These are phyloP conservation scores for Emesis russula DNA, from an alignment of 2,888 invertebrate genomes.

Conservation along the genomic window DNA sequence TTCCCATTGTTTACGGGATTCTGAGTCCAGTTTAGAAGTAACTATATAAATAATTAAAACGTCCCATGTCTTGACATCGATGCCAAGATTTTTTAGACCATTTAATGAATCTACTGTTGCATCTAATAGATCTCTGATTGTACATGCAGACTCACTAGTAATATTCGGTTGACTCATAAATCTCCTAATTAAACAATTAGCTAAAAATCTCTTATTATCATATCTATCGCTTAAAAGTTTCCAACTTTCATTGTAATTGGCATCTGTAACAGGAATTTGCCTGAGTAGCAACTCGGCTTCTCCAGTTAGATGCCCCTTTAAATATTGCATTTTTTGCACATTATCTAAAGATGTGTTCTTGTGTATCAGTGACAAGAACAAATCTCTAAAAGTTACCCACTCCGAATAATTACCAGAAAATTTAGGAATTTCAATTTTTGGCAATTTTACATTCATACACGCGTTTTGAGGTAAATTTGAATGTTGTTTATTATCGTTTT, in stretches of 20 bases:
- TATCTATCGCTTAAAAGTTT: constrained; percentile 61
- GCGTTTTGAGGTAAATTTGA: neutral
- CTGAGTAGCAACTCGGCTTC: constrained; percentile 82
- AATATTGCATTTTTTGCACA: constrained; percentile 58
- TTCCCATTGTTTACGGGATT: constrained; percentile 1
- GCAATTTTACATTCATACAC: constrained; percentile 34
- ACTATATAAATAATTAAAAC: constrained; percentile 11
- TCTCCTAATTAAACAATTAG: constrained; percentile 69
- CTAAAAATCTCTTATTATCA: constrained; percentile 77
- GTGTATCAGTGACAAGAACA: neutral
- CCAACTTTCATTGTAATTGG: constrained; percentile 79
- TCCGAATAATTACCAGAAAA: constrained; percentile 13
- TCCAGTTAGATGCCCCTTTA: constrained; percentile 70
- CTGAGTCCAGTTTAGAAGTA: neutral
- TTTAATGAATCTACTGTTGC: neutral
- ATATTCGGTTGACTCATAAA: constrained; percentile 8
- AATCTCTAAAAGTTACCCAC: constrained; percentile 4
- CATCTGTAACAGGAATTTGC: constrained; percentile 60
- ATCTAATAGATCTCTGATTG: neutral
- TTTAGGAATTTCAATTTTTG: constrained; percentile 5
- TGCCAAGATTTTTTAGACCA: neutral
- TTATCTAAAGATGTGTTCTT: neutral
- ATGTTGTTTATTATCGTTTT: neutral
- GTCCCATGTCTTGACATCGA: constrained; percentile 5
- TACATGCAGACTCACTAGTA: neutral